phyloP scores from a whole-genome alignment of 2,113 vertebrate genomes.

The Cepphus grylle region DNA sequence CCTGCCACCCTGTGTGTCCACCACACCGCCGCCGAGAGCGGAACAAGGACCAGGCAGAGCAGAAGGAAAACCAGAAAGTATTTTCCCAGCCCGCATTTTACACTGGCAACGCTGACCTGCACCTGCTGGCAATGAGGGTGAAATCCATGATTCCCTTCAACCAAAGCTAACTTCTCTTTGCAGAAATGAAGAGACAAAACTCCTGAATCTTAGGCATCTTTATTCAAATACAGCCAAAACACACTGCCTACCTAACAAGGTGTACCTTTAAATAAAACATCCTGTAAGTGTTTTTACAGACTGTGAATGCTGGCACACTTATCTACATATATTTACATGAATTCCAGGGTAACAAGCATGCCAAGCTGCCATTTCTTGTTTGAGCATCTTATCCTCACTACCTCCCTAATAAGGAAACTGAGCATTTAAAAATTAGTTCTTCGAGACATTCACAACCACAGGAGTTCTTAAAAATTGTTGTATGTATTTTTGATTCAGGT shows the following conservation, averaged over 20 bases:
- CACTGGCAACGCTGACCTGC: rapidly evolving
- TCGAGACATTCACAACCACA: not conserved
- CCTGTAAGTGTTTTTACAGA: not conserved
- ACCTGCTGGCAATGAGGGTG: not conserved
- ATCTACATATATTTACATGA: not conserved
- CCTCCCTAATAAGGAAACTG: not conserved
- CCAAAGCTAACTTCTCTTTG: not conserved
- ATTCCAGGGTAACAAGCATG: not conserved
- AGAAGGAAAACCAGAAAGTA: not conserved
- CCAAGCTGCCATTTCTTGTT: not conserved
- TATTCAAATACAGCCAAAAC: not conserved
- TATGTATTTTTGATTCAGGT: not conserved
- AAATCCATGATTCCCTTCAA: not conserved
- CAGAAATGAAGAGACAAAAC: not conserved
- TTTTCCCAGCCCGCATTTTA: not conserved
- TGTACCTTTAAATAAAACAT: not conserved
- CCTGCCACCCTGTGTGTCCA: not conserved
- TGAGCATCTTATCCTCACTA: not conserved
- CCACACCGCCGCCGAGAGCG: too few species aligned
- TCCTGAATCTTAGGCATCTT: not conserved
- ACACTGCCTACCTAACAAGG: not conserved
- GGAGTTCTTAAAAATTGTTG: not conserved
- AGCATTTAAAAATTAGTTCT: not conserved
- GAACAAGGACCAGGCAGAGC: not conserved
- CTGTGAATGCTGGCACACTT: not conserved